Conservation (phyloP, 2,797 vertebrate species). For the Gadopsis bispinosus region DNA sequence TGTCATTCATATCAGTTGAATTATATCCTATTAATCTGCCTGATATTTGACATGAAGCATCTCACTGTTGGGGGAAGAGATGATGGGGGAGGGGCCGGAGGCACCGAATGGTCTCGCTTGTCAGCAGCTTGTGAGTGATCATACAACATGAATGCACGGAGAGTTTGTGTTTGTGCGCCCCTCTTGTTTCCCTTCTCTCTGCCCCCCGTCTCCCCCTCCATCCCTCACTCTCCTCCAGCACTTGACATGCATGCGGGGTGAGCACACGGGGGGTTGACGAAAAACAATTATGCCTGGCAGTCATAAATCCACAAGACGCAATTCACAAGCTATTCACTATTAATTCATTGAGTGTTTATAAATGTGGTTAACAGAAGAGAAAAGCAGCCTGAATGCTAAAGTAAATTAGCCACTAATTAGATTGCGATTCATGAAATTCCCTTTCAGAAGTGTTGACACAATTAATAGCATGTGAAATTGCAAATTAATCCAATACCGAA, state of each 20-base stretch:
- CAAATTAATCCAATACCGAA: constrained; percentile 80
- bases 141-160: constrained; percentile 53
- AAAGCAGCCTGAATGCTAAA: constrained; percentile 60
- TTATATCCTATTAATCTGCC: constrained; percentile 64
- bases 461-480: constrained; percentile 86
- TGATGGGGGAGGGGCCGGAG: constrained; percentile 50
- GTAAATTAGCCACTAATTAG: constrained; percentile 86
- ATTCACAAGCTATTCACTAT: constrained; percentile 76
- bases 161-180: constrained; percentile 61
- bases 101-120: constrained; percentile 49
- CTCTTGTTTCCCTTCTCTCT: constrained; percentile 52
- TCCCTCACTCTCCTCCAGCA: constrained; percentile 50
- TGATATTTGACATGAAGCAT: constrained; percentile 61
- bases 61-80: constrained; percentile 31
- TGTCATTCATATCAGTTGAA: constrained; percentile 51
- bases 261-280: constrained; percentile 56
- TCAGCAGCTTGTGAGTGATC: constrained; percentile 67
- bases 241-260: constrained; percentile 57
- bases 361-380: constrained; percentile 80
- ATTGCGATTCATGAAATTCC: constrained; percentile 80
- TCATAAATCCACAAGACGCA: constrained; percentile 82
- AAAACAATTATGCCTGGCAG: constrained; percentile 77
- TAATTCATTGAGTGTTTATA: constrained; percentile 83
- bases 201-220: constrained; percentile 41
- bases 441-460: constrained; percentile 80